A percentile compares a stretch with the other conserved stretches of the same genome.
These are phyloP conservation scores for Microtus oregoni DNA, from an alignment of 2,113 vertebrate genomes.

Conservation along the genomic window DNA sequence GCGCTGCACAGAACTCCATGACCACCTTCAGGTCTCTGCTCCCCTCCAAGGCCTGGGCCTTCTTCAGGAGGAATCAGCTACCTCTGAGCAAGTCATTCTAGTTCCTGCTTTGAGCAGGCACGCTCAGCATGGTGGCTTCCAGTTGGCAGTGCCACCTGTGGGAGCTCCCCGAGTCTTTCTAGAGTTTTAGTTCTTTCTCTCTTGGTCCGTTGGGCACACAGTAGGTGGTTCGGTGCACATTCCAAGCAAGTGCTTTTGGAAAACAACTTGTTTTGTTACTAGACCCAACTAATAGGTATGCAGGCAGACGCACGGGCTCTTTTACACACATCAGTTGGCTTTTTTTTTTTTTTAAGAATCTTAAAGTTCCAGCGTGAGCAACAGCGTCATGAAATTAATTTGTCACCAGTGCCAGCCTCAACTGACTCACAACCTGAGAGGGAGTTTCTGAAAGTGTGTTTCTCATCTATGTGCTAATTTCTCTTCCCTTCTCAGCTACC, in stretches of 20 bases:
- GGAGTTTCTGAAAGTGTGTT: constrained; percentile 80
- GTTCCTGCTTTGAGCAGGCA: not conserved
- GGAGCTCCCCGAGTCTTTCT: not conserved
- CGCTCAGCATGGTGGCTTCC: not conserved
- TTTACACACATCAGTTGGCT: not conserved
- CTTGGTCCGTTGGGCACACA: not conserved
- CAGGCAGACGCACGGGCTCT: not conserved
- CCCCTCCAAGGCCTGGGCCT: not conserved
- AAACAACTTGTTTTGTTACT: constrained; percentile 7
- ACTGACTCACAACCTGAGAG: constrained; percentile 75
- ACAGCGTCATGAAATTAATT: constrained; percentile 83
- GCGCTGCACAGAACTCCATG: too few relatives aligned
- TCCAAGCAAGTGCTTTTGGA: not conserved
- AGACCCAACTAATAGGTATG: not conserved
- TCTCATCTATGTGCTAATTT: constrained; percentile 83
- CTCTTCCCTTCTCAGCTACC: constrained; percentile 67
- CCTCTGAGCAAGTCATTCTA: not conserved
- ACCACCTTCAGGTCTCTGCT: not conserved
- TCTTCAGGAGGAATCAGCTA: not conserved
- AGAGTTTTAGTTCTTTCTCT: not conserved
- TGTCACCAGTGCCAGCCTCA: constrained; percentile 80
- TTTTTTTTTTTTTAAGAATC: constrained; percentile 75
- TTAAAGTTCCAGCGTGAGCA: constrained; percentile 79
- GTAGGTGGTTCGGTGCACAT: not conserved
- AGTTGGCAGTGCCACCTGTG: not conserved